Conservation (phyloP, 2,113 vertebrate genomes). For the Oceanodroma tethys region DNA sequence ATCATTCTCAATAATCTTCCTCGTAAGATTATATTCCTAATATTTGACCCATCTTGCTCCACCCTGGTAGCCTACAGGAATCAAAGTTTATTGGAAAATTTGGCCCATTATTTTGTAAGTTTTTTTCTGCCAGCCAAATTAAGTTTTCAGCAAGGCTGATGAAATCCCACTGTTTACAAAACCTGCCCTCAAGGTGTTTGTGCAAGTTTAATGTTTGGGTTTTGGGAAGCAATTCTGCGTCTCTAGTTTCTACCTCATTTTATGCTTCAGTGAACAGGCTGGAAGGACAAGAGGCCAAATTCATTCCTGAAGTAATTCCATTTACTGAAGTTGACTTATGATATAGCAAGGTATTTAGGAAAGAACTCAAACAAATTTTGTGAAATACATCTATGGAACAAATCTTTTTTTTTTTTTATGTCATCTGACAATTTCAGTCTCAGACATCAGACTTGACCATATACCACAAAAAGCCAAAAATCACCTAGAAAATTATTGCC, state of each 20-base stretch:
- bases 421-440: not conserved
- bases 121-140: not conserved
- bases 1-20: not conserved
- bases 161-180: not conserved
- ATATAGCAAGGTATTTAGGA: not conserved
- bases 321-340: not conserved
- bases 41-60: not conserved
- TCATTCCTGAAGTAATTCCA: not conserved
- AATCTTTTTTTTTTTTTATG: too few relatives aligned
- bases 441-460: not conserved
- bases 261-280: not conserved
- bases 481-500: not conserved
- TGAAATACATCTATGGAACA: not conserved
- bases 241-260: not conserved
- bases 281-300: not conserved
- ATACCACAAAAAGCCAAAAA: not conserved
- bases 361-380: not conserved
- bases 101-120: not conserved
- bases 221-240: not conserved
- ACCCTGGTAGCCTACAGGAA: not conserved
- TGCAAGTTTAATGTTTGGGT: not conserved
- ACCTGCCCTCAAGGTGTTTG: not conserved
- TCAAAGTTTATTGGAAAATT: not conserved
- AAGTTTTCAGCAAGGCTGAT: not conserved
- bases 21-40: not conserved